These are phyloP conservation scores for Heteronetta atricapilla DNA, from an alignment of 2,113 vertebrate genomes.

Conservation along the genomic window DNA sequence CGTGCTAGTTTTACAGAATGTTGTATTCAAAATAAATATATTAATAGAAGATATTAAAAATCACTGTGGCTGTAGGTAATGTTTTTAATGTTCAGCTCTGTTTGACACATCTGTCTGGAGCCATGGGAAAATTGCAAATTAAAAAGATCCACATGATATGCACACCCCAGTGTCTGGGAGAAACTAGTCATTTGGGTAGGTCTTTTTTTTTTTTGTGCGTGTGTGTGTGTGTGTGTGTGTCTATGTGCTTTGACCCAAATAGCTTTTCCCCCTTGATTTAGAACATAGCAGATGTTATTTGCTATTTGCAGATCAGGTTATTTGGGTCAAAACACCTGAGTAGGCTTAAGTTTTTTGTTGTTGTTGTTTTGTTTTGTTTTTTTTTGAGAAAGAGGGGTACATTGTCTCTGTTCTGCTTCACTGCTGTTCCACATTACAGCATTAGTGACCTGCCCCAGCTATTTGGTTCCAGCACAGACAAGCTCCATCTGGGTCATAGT, in stretches of 20 bases:
- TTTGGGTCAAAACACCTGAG: slow-evolving; percentile 65
- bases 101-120: slow-evolving; percentile 66
- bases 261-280: slow-evolving; percentile 63
- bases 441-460: not conserved
- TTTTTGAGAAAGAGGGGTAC: not conserved
- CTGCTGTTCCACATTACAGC: not conserved
- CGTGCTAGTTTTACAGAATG: not conserved
- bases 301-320: slow-evolving; percentile 68
- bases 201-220: not conserved
- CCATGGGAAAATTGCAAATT: slow-evolving; percentile 69
- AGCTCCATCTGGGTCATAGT: not conserved
- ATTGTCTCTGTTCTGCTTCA: slow-evolving; percentile 19
- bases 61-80: slow-evolving; percentile 50
- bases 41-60: slow-evolving; percentile 41
- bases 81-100: slow-evolving; percentile 56
- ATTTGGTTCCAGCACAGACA: not conserved
- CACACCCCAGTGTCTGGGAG: slow-evolving; percentile 57
- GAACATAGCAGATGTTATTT: slow-evolving; percentile 60
- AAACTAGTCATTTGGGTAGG: slow-evolving; percentile 55
- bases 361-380: not conserved
- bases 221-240: not conserved
- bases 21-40: slow-evolving; percentile 37
- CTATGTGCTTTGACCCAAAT: slow-evolving; percentile 61
- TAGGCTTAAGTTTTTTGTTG: too few relatives aligned
- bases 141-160: slow-evolving; percentile 59